Evolutionary conservation across 1,140 invertebrate genomes (phyloP), one percentile per base, ranked within the genome.

Genomic region (Aphelinus atriplicis): DNA sequence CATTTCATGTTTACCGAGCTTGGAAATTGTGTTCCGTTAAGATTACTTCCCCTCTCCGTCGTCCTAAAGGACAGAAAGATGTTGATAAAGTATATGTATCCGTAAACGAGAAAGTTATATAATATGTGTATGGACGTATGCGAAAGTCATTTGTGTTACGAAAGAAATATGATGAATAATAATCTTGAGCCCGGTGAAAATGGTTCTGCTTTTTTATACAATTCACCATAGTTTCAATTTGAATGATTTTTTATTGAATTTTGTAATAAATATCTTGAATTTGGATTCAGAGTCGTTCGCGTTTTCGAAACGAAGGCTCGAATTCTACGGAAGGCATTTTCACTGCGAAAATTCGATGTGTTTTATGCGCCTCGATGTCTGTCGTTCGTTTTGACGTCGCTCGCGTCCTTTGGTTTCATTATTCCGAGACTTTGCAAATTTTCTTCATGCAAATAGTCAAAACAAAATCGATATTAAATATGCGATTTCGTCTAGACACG

Each of bases 71-170:
- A 47, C 26, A 71, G 7, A 71, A 56, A 50, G 48, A 3, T 9
- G 43, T 51, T 9, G 47, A 48, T 10, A 43, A 61, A 68, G 2
- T 10, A 68, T 26, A 74, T 74, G 58, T 74, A 74, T 55, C 57
- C 66, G 60, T 68, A 62, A 74, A 68, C 45, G 50, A 68, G 48
- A 51, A 63, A 63, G 9, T 56, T 62, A 56, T 43, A 67, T 67
- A 63, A 62, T 68, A 74, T 66, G 65, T 63, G 55, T n/a, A 61
- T 55, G 50, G 43, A 26, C 45, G 53, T 46, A 69, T 74, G 65
- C 45, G 42, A 68, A 74, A 74, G 47, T 63, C 51, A 62, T 74
- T 69, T 65, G 68, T 46, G 58, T 68, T 73, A 47, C 7, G 3
- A 56, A 73, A 65, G 48, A 63, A 60, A 65, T 50, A 50, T 10